These are phyloP conservation scores for Chaenocephalus aceratus DNA, from an alignment of 2,113 vertebrate species.

Conservation along the genomic window DNA sequence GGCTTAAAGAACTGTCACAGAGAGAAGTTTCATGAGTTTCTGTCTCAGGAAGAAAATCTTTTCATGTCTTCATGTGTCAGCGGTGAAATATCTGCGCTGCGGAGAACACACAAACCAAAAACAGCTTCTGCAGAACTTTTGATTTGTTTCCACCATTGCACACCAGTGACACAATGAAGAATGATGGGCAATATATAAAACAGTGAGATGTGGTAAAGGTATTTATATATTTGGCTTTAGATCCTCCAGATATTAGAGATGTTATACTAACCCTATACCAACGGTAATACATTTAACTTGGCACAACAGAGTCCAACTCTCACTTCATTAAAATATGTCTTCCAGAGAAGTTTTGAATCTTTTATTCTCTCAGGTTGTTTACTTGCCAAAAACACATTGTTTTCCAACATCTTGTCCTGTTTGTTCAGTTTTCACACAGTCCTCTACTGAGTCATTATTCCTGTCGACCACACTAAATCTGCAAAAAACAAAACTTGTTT, in stretches of 20 bases:
- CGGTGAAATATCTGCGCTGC: slow-evolving; percentile 15
- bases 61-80: slow-evolving; percentile 28
- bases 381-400: background rate
- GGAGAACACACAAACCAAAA: slow-evolving; percentile 7
- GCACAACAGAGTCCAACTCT: background rate
- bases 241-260: background rate
- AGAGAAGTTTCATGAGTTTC: slow-evolving; percentile 38
- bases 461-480: no score
- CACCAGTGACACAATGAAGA: background rate
- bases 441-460: background rate
- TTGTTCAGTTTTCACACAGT: background rate
- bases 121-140: background rate
- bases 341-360: background rate
- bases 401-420: background rate
- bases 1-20: slow-evolving; percentile 9
- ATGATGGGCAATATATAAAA: background rate
- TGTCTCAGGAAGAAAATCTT: slow-evolving; percentile 6
- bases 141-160: slow-evolving; percentile 11
- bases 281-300: background rate
- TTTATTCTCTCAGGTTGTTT: background rate
- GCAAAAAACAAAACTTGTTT: background rate
- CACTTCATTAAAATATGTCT: background rate
- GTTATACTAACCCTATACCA: background rate
- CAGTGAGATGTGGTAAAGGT: background rate
- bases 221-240: background rate